Percentiles rank a stretch among this genome's conserved stretches.
Evolutionary conservation across 2,113 vertebrate species (phyloP).

Genomic region (Ciconia stormi): DNA sequence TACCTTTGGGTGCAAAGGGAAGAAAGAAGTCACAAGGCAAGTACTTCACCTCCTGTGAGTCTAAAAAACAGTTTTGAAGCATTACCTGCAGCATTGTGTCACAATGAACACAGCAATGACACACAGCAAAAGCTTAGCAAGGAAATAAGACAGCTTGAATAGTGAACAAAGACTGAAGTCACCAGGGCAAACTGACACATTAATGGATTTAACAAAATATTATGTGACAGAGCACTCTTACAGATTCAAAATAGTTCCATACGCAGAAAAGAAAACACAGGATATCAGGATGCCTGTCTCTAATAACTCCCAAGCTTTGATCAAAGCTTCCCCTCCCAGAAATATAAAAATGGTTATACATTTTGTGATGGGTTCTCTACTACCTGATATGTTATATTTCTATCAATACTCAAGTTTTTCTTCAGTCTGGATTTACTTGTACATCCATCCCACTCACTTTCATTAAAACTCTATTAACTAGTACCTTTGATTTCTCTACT

Average conservation of each 20-base stretch:
- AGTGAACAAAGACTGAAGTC: background rate
- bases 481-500: background rate
- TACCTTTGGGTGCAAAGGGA: background rate
- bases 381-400: background rate
- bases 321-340: background rate
- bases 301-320: background rate
- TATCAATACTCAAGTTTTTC: background rate
- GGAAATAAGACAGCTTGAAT: background rate
- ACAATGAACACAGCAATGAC: background rate
- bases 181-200: background rate
- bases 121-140: background rate
- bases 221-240: background rate
- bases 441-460: background rate
- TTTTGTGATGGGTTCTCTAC: background rate
- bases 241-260: background rate
- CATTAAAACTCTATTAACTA: background rate
- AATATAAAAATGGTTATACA: accelerated
- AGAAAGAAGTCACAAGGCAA: background rate
- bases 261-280: background rate
- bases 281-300: background rate
- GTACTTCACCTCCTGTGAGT: background rate
- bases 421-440: background rate
- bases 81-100: background rate
- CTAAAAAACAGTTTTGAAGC: background rate
- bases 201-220: background rate